phyloP scores from a whole-genome alignment of 2,797 vertebrate species.

The Hipposideros larvatus region DNA sequence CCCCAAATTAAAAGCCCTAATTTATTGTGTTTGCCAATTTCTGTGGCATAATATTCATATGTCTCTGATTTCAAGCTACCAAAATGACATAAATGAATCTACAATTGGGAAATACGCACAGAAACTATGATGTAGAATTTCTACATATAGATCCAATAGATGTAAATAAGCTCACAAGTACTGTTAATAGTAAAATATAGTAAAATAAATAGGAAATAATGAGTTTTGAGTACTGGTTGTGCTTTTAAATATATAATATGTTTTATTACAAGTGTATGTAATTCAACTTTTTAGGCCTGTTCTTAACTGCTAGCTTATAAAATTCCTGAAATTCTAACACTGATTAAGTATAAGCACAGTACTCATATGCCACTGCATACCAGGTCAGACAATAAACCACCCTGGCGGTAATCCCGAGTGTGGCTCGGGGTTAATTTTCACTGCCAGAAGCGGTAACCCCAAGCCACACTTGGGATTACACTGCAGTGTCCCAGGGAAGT shows the following conservation, averaged over 20 bases:
- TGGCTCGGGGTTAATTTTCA: too few relatives aligned
- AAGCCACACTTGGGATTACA: too few relatives aligned
- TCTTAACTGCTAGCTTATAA: neutral
- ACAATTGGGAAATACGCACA: neutral
- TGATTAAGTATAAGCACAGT: neutral
- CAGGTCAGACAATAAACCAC: neutral
- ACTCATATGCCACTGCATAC: neutral
- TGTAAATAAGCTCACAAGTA: neutral
- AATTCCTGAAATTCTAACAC: neutral
- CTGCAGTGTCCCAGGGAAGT: too few relatives aligned
- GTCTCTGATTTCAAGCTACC: neutral
- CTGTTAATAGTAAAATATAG: neutral
- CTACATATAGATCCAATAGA: neutral
- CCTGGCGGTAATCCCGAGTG: too few relatives aligned
- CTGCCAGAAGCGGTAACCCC: too few relatives aligned
- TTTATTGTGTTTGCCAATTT: neutral
- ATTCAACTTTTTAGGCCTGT: neutral
- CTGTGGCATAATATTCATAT: neutral
- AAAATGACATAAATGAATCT: slow-evolving; percentile 26
- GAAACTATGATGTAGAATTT: neutral
- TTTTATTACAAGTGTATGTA: neutral
- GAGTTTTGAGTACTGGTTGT: neutral
- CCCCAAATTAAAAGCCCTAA: neutral
- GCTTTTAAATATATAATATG: neutral
- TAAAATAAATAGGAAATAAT: neutral